A percentile compares a stretch with the other conserved stretches of the same genome.
Conservation (phyloP, 2,888 invertebrate species). For the Chrysolina haemoptera region DNA sequence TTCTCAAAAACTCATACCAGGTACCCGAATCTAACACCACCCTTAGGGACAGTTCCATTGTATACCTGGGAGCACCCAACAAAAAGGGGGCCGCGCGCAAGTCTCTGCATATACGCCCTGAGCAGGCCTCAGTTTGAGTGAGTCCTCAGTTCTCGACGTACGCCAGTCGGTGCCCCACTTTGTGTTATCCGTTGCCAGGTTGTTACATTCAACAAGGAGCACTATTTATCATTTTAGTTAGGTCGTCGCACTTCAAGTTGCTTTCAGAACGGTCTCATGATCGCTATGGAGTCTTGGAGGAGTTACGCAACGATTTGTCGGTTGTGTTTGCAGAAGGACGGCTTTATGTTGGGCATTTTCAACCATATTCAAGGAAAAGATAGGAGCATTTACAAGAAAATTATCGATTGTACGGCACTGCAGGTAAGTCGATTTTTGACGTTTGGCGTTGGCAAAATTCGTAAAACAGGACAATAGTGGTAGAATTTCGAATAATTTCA, state of each 20-base stretch:
- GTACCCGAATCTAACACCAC: constrained; percentile 55
- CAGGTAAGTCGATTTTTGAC: constrained; percentile 63
- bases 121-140: constrained; percentile 51
- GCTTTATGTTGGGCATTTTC: constrained; percentile 77
- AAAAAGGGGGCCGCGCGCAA: constrained; percentile 69
- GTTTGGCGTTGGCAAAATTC: constrained; percentile 12
- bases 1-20: background rate
- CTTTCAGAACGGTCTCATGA: background rate
- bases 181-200: constrained; percentile 53
- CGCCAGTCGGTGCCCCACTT: constrained; percentile 36
- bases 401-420: constrained; percentile 69
- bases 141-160: constrained; percentile 34
- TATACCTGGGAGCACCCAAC: constrained; percentile 61
- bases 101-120: constrained; percentile 67
- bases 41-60: constrained; percentile 51
- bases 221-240: constrained; percentile 1
- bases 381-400: constrained; percentile 69
- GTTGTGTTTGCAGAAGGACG: constrained; percentile 77
- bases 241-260: background rate
- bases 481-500: background rate
- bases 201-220: constrained; percentile 17
- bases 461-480: too few relatives aligned
- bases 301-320: constrained; percentile 79
- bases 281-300: constrained; percentile 69
- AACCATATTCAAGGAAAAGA: constrained; percentile 71